phyloP scores from a whole-genome alignment of 2,888 invertebrate species.

The Podabrus alpinus region DNA sequence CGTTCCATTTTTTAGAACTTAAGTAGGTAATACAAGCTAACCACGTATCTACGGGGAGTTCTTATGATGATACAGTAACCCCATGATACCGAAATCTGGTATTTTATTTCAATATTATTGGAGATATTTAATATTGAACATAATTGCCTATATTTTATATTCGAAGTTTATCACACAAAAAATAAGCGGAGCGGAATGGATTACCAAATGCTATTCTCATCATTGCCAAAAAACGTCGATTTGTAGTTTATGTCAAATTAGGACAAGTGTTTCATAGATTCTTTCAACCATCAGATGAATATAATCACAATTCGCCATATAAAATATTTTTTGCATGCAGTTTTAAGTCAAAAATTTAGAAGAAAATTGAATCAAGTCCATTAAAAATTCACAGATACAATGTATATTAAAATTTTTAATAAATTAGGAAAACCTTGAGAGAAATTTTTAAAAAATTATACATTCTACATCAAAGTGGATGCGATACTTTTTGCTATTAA shows the following conservation, averaged over 20 bases:
- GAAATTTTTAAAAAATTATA: background rate
- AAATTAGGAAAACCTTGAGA: background rate
- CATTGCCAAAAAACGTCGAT: background rate
- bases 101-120: background rate
- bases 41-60: background rate
- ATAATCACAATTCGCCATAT: too few species aligned
- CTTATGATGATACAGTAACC: background rate
- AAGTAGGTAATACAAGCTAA: background rate
- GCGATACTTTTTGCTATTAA: background rate
- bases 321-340: too few species aligned
- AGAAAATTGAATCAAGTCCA: background rate
- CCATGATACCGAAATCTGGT: background rate
- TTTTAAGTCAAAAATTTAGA: too few species aligned
- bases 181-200: background rate
- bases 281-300: background rate
- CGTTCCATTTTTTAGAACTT: background rate
- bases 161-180: background rate
- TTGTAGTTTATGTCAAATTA: too few species aligned
- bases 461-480: background rate
- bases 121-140: background rate
- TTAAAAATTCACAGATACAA: background rate
- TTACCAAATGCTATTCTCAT: background rate
- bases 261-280: too few species aligned
- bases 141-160: background rate
- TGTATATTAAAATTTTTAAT: background rate